Evolutionary conservation across 92 coral and sea anemone species (phyloP).

Genomic region (Nematostella vectensis): DNA sequence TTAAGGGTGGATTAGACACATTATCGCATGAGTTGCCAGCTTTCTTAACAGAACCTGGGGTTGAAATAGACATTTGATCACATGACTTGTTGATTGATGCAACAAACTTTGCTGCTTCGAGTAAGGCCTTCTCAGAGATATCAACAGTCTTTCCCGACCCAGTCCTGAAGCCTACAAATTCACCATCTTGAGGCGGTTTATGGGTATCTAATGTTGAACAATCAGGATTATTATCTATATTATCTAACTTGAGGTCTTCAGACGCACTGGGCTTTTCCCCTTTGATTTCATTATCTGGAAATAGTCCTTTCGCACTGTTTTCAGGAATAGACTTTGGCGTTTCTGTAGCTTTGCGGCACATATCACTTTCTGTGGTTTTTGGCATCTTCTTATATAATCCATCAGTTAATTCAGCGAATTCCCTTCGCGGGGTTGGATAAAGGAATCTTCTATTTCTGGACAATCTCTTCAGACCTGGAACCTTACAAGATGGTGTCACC

Average conservation of each 20-base stretch:
- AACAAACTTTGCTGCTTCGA: constrained; percentile 22
- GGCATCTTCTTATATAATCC: neutral
- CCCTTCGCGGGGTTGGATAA: constrained; percentile 30
- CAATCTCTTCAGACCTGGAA: constrained; percentile 38
- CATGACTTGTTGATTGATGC: too few species aligned
- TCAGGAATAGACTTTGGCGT: neutral
- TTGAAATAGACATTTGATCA: too few species aligned
- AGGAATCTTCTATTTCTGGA: constrained; percentile 37
- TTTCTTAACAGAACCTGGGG: too few species aligned
- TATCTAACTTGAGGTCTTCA: neutral
- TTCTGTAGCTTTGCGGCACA: too few species aligned
- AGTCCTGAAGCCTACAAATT: constrained; percentile 28
- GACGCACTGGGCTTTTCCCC: neutral
- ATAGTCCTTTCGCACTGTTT: neutral
- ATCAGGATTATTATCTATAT: neutral
- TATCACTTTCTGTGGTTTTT: neutral
- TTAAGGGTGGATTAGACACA: too few species aligned
- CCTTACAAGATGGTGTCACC: constrained; percentile 15
- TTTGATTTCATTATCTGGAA: neutral
- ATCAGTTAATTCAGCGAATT: too few species aligned
- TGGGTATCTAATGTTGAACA: neutral
- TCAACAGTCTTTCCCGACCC: constrained; percentile 27
- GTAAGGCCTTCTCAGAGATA: constrained; percentile 19
- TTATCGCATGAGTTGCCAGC: too few species aligned
- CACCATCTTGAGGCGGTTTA: neutral